Conservation (phyloP, 1,140 invertebrate species). For the Drosophila yakuba region DNA sequence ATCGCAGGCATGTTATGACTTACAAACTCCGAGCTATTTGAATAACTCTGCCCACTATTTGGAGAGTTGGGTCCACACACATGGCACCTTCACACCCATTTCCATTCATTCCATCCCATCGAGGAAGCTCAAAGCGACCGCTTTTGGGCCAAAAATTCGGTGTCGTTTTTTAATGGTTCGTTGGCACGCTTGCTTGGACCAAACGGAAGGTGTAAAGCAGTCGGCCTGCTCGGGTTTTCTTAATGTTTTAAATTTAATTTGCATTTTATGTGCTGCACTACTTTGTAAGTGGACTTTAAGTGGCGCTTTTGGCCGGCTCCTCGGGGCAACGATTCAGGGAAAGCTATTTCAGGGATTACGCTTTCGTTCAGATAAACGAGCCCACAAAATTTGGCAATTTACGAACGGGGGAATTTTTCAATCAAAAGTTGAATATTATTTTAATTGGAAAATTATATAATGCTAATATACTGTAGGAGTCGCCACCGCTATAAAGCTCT, state of each 20-base stretch:
- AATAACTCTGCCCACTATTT: slow-evolving; percentile 47
- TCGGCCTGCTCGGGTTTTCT: slow-evolving; percentile 14
- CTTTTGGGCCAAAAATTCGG: slow-evolving; percentile 29
- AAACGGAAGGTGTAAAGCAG: slow-evolving; percentile 51
- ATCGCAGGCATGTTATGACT: slow-evolving; percentile 59
- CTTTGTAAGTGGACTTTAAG: slow-evolving; percentile 60
- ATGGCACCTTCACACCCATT: slow-evolving; percentile 16
- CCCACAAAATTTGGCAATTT: slow-evolving; percentile 22
- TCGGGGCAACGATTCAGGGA: slow-evolving; percentile 35
- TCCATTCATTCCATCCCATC: slow-evolving; percentile 5
- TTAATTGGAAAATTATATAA: slow-evolving; percentile 26
- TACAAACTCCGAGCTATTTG: slow-evolving; percentile 54
- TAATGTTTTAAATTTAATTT: slow-evolving; percentile 59
- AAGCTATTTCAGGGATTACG: slow-evolving; percentile 34
- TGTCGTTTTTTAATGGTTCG: slow-evolving; percentile 59
- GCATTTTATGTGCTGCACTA: slow-evolving; percentile 61
- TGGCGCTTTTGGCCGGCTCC: slow-evolving; percentile 12
- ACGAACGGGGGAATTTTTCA: slow-evolving; percentile 25
- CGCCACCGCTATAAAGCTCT: neutral
- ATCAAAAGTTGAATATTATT: slow-evolving; percentile 15
- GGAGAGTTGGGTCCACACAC: slow-evolving; percentile 5
- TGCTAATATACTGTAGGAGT: neutral
- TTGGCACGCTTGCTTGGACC: slow-evolving; percentile 32
- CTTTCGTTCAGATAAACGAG: slow-evolving; percentile 22
- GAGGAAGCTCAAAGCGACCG: slow-evolving; percentile 48